phyloP scores from a whole-genome alignment of 2,797 vertebrate species.

The Sternotherus odoratus region DNA sequence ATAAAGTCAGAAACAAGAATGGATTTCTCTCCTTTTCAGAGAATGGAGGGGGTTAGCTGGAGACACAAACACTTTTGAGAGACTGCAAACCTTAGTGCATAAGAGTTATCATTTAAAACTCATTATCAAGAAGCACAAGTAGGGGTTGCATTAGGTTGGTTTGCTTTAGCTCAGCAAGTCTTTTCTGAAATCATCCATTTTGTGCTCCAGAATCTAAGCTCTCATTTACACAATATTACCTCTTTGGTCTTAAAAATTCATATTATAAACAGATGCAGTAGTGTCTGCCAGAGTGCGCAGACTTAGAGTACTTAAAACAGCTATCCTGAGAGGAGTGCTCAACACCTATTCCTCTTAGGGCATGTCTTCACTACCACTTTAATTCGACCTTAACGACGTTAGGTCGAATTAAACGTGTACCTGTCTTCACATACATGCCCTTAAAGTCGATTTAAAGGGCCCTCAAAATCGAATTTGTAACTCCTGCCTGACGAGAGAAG shows the following conservation, averaged over 20 bases:
- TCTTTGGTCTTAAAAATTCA: not conserved
- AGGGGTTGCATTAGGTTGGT: not conserved
- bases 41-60: not conserved
- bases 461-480: no score
- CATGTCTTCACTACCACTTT: no score
- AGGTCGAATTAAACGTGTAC: no score
- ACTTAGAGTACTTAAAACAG: not conserved
- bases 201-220: not conserved
- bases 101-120: not conserved
- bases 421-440: no score
- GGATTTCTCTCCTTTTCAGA: not conserved
- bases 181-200: not conserved
- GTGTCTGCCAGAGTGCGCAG: not conserved
- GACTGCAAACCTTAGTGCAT: not conserved
- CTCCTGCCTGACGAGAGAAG: no score
- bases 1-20: not conserved
- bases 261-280: not conserved
- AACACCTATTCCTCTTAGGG: not conserved
- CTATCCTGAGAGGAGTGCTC: not conserved
- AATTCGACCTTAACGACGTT: no score
- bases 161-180: not conserved
- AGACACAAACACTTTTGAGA: not conserved
- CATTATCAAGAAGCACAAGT: not conserved
- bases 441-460: no score
- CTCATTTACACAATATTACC: not conserved